Base-by-base conservation (phyloP, 2,888 invertebrate genomes). In the Candidula unifasciata region DNA sequence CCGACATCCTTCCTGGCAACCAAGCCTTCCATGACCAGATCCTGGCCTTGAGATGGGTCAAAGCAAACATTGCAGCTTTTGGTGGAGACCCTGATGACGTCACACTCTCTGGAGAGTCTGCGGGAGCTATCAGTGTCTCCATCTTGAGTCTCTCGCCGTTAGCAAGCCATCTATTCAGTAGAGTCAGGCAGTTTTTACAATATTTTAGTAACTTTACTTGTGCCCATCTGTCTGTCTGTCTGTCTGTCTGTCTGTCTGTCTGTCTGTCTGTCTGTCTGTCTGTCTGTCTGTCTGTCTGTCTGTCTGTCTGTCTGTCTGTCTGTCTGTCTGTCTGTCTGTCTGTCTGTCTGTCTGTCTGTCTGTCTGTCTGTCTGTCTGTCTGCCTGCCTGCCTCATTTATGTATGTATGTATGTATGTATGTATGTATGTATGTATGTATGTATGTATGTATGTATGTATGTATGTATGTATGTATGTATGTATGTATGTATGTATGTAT, bases 31-130 rank as follows among this genome's bases (percentile, higher is more conserved):
- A 18, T 37, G 80, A 80, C 30, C 80, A 80, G 68, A n/a, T 80
- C 27, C 66, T 80, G 21, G 80, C 80, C 30, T 33, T 80, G 44
- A 27, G 33, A 52, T 80, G 80, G 80, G 68, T 80, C 30, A 37
- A 80, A 24, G 35, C 68, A 6, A 80, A 80, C 30, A 80, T 80
- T 52, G 30, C 2, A 21, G 80, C 80, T 18, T 80, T 80, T 44
- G 80, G 80, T 52, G 80, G 80, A n/a, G 80, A 80, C 27, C 68
- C 80, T 27, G 27, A 66, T 52, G 80, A 80, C 27, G 52, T 80
- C 68, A 80, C 80, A 18, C 21, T 80, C 21, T 44, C 80, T 64
- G 80, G 80, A 44, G 80, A 80, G 68, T 80, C 80, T 0, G 66
- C 80, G 24, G 80, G 80, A 21, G n/a, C 80, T 66, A 18, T 68